phyloP scores from a whole-genome alignment of 2,888 invertebrate species.

The Leptinotarsa haldemani region DNA sequence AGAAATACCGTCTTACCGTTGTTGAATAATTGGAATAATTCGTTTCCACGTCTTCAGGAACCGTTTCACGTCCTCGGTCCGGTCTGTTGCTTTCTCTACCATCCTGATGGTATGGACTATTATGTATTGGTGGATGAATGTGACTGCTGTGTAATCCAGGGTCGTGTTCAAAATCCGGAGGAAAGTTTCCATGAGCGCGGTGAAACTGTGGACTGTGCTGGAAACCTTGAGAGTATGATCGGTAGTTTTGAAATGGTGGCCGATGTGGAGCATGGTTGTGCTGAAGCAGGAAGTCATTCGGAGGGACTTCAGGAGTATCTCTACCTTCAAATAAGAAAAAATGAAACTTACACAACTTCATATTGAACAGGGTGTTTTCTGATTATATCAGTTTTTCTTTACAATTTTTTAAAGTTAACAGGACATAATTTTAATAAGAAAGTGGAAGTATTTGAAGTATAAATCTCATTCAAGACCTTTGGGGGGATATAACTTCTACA shows the following conservation, averaged over 20 bases:
- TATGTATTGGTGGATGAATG: not conserved
- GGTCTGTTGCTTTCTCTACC: not conserved
- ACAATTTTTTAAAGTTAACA: no score
- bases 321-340: not conserved
- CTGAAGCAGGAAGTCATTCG: slow-evolving; percentile 35
- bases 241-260: slow-evolving; percentile 4
- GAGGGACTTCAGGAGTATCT: not conserved
- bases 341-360: not conserved
- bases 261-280: slow-evolving; percentile 21
- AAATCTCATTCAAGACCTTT: no score
- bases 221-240: slow-evolving; percentile 16
- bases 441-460: no score
- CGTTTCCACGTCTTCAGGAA: not conserved
- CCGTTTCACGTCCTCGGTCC: not conserved
- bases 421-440: no score
- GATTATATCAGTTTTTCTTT: no score
- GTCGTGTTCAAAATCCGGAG: slow-evolving; percentile 28
- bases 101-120: not conserved
- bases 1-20: not conserved
- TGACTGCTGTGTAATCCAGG: slow-evolving; percentile 18
- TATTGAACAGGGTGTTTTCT: not conserved
- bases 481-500: no score
- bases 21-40: not conserved
- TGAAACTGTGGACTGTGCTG: slow-evolving; percentile 19
- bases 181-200: slow-evolving; percentile 17